Evolutionary conservation across 2,797 vertebrate species (phyloP).

Genomic region (Takifugu ocellatus): DNA sequence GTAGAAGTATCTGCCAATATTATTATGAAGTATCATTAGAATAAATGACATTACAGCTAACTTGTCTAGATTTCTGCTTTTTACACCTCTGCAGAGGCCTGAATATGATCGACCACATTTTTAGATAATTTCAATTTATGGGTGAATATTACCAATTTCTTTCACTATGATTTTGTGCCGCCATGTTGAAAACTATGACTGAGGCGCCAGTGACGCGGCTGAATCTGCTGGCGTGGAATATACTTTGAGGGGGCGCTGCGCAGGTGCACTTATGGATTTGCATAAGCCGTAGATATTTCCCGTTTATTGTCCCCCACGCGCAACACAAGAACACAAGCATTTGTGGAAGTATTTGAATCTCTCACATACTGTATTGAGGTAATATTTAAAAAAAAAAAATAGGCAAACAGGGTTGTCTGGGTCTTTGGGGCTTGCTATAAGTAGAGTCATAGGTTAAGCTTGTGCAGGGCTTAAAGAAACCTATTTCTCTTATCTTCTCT

Average conservation of each 20-base stretch:
- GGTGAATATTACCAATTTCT: not conserved
- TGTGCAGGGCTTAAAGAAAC: conserved; percentile 75
- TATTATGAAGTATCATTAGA: no score
- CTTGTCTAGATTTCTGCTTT: no score
- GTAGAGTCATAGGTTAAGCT: conserved; percentile 80
- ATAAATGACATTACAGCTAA: not conserved
- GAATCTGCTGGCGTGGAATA: not conserved
- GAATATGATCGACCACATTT: no score
- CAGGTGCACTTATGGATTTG: conserved; percentile 26
- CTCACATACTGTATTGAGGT: conserved; percentile 39
- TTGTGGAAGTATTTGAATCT: conserved; percentile 45
- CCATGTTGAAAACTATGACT: no score
- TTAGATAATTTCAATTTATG: no score
- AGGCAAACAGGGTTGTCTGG: conserved; percentile 52
- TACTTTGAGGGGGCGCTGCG: conserved; percentile 21
- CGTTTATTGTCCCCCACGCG: conserved; percentile 3
- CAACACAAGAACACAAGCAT: conserved; percentile 16
- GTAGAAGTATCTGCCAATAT: no score
- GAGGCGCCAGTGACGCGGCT: no score
- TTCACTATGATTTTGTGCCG: not conserved
- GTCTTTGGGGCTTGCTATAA: conserved; percentile 67
- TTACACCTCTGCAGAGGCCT: no score
- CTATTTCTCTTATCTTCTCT: conserved; percentile 80
- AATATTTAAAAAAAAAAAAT: conserved; percentile 49
- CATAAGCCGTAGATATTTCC: conserved; percentile 27